These are phyloP conservation scores for Heterochromis multidens DNA, from an alignment of 2,113 vertebrate genomes.

Conservation along the genomic window DNA sequence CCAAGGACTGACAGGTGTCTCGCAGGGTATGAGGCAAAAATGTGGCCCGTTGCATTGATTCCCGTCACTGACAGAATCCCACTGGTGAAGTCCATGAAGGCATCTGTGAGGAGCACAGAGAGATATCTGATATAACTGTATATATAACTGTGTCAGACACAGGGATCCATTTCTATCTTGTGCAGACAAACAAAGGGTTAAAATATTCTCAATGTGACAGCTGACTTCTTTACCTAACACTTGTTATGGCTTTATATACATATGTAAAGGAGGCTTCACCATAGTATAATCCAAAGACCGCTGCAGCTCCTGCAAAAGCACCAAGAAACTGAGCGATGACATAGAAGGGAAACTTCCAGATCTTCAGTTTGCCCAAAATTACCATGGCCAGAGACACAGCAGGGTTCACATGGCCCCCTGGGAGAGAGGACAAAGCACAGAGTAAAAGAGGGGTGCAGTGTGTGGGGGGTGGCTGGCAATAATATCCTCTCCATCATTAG, in stretches of 20 bases:
- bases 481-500: constrained; percentile 37
- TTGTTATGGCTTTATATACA: background rate
- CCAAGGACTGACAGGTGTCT: constrained; percentile 84
- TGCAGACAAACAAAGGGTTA: background rate
- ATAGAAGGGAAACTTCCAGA: constrained; percentile 91
- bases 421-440: constrained; percentile 39
- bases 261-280: constrained; percentile 70
- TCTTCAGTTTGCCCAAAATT: constrained; percentile 86
- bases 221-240: background rate
- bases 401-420: constrained; percentile 93
- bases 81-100: constrained; percentile 85
- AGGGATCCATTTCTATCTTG: background rate
- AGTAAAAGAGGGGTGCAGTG: constrained; percentile 8
- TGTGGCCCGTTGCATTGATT: constrained; percentile 91
- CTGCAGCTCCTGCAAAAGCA: constrained; percentile 87
- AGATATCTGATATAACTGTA: background rate
- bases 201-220: background rate
- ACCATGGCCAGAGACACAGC: constrained; percentile 93
- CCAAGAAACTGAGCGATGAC: constrained; percentile 89
- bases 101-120: constrained; percentile 76
- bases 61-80: constrained; percentile 86
- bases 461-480: constrained; percentile 17
- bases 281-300: constrained; percentile 90
- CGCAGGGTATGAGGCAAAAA: constrained; percentile 93
- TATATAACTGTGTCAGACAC: too few species aligned